Evolutionary conservation across 2,888 invertebrate genomes (phyloP), one percentile per base, ranked within the genome.

Genomic region (Drosophila merina): DNA sequence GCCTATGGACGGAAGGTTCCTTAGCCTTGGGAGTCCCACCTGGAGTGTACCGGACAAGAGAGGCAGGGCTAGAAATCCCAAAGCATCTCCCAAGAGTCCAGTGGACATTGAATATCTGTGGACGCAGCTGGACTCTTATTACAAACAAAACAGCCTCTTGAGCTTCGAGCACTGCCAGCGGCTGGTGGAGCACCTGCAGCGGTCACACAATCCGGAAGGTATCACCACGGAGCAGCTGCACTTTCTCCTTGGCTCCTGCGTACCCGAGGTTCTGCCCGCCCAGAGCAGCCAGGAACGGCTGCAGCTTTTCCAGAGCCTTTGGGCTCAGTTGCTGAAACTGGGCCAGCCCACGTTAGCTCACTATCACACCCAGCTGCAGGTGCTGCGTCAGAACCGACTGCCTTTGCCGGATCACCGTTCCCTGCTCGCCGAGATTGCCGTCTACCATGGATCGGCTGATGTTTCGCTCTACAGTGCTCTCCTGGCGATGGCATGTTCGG

Each of bases 321-420:
- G 94, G 93, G 86, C 90, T 25, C 90, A 92, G 38, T 83, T 95
- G 14, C 90, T 91, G 2, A 57, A 93, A 70, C 57, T 72, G 45
- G 74, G 58, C 8, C 74, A 77, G 47, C 78, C 90, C 1, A 83
- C 64, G 1, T 58, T 80, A 42, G 63, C 76, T 1, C 89, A 90
- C 55, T 94, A 93, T 74, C 92, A 94, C 81, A 93, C 93, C 8
- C 90, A 94, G 40, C 89, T 95, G 0, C 90, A 92, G 77, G 93
- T 94, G 2, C 93, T 94, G 77, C 93, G 93, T n/a, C 93, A 94
- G 8, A 95, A 95, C 80, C 90, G 92, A 51, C 93, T 94, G 91
- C 89, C 89, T 2, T 38, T 91, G n/a, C 3, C 44, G 0, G 86
- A 91, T 40, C 77, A 86, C 28, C 82, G 82, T 0, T 56, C 75